Evolutionary conservation across 2,888 invertebrate genomes (phyloP).

Genomic region (Clistopyga incitator): DNA sequence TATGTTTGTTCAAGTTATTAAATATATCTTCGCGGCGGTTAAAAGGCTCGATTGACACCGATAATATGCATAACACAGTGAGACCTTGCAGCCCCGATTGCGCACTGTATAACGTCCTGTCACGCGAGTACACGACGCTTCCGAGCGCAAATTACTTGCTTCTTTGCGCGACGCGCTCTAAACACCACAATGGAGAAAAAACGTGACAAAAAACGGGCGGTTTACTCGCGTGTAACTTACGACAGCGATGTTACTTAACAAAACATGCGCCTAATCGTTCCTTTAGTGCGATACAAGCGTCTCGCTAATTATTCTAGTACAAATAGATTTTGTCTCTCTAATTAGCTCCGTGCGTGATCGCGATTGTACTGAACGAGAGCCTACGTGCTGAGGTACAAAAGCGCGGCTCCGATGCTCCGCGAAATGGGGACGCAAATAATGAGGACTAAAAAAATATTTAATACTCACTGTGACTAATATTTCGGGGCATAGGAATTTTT

Average conservation of each 20-base stretch:
- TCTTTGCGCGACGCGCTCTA: conserved; percentile 36
- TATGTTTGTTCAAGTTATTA: not conserved
- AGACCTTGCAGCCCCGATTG: conserved; percentile 42
- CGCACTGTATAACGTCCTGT: conserved; percentile 37
- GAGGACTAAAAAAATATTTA: too few relatives aligned
- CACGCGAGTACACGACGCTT: conserved; percentile 55
- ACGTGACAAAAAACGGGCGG: conserved; percentile 37
- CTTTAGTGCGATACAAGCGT: conserved; percentile 6
- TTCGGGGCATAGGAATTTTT: too few relatives aligned
- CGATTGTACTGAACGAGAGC: not conserved
- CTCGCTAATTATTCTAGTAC: conserved; percentile 49
- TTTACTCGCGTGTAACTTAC: conserved; percentile 34
- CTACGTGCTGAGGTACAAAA: not conserved
- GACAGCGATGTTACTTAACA: conserved; percentile 46
- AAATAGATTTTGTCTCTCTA: conserved; percentile 28
- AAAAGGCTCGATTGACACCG: conserved; percentile 48
- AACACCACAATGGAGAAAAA: conserved; percentile 30
- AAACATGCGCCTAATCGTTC: conserved; percentile 39
- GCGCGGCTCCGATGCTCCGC: not conserved
- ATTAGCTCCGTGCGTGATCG: conserved; percentile 1
- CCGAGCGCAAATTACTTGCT: conserved; percentile 59
- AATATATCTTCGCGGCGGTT: not conserved
- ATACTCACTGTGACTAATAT: too few relatives aligned
- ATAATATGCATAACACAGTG: conserved; percentile 42
- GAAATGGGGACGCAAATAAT: not conserved